Conservation (phyloP, 1,140 invertebrate genomes). For the Mya arenaria region DNA sequence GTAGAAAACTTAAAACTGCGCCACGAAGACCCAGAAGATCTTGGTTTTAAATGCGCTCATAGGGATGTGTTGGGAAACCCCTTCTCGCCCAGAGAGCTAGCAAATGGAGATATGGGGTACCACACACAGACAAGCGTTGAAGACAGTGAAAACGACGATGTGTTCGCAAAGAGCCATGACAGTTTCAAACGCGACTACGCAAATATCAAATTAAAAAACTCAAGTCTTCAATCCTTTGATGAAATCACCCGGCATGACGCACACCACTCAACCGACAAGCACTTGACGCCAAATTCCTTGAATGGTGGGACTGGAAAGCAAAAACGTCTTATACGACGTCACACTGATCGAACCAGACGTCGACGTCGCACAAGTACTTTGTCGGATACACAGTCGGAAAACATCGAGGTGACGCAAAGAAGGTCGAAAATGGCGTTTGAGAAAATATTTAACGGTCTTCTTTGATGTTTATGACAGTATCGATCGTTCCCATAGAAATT, state of each 20-base stretch:
- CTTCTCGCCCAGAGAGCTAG: background rate
- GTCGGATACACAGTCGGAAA: background rate
- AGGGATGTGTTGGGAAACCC: background rate
- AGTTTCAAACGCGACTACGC: background rate
- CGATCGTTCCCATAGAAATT: too few species aligned
- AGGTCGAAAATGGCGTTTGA: conserved; percentile 39
- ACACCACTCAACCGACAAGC: background rate
- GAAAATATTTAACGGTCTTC: conserved; percentile 42
- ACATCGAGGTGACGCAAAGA: conserved; percentile 10
- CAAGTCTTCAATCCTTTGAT: too few species aligned
- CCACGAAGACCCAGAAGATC: background rate
- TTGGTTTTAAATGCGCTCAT: background rate
- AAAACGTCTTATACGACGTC: background rate
- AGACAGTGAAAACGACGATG: background rate
- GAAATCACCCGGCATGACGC: too few species aligned
- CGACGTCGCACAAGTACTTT: background rate
- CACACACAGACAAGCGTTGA: background rate
- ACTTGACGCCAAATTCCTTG: too few species aligned
- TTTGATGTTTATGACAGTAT: too few species aligned
- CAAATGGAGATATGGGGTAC: background rate
- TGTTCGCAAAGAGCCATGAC: background rate
- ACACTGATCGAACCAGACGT: background rate
- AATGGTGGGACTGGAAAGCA: too few species aligned
- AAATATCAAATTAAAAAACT: too few species aligned
- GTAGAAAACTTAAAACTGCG: conserved; percentile 1